A percentile compares a stretch with the other conserved stretches of the same genome.
Conservation (phyloP, 2,113 vertebrate genomes). For the Gavia stellata region DNA sequence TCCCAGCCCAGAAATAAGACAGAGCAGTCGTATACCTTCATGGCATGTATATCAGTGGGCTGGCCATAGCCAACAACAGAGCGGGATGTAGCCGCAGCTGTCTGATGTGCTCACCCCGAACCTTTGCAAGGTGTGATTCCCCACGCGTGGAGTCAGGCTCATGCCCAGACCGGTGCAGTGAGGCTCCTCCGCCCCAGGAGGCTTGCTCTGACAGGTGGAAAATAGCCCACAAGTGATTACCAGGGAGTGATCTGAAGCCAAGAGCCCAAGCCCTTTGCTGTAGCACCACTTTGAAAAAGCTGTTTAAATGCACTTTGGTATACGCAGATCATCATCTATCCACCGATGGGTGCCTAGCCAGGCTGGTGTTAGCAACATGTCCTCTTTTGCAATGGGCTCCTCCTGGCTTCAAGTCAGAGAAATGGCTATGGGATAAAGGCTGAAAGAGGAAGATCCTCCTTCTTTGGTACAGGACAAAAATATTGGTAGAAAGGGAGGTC, state of each 20-base stretch:
- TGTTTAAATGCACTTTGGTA: neutral
- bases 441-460: neutral
- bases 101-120: neutral
- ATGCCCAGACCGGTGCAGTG: neutral
- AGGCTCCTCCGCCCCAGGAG: neutral
- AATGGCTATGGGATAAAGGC: neutral
- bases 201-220: neutral
- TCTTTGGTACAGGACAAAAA: neutral
- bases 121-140: neutral
- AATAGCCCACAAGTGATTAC: neutral
- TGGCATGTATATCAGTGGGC: neutral
- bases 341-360: neutral
- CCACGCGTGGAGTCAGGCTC: fast-evolving
- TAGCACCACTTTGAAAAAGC: neutral
- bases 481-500: neutral
- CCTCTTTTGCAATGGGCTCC: neutral
- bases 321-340: neutral
- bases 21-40: neutral
- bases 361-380: neutral
- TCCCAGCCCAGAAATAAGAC: neutral
- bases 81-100: neutral
- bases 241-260: neutral
- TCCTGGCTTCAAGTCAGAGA: neutral
- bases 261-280: neutral
- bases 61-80: neutral